Percentiles rank a stretch among this genome's conserved stretches.
Evolutionary conservation across 2,113 vertebrate species (phyloP).

Genomic region (Patagioenas fasciata): DNA sequence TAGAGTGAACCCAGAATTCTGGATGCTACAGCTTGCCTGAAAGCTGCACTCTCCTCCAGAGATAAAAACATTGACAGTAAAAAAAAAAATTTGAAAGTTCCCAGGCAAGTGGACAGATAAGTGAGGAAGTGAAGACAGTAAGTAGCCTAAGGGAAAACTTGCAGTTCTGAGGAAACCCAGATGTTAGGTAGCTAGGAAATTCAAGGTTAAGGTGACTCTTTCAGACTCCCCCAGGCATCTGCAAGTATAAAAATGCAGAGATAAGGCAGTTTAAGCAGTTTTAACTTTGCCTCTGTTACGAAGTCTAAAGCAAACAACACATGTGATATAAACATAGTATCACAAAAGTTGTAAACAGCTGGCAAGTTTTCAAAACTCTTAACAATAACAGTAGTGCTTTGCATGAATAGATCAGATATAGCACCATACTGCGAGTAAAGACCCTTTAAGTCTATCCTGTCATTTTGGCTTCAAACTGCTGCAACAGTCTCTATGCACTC

Average conservation of each 20-base stretch:
- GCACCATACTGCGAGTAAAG: neutral
- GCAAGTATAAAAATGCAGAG: neutral
- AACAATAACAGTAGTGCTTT: neutral
- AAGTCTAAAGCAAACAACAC: neutral
- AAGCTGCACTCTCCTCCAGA: neutral
- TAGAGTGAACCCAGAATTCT: neutral
- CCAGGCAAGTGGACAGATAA: neutral
- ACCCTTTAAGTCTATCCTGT: neutral
- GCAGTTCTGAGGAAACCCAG: neutral
- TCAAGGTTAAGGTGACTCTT: neutral
- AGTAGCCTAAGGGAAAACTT: neutral
- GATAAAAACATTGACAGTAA: neutral
- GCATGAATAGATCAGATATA: neutral
- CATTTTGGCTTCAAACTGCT: neutral
- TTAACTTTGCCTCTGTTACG: neutral
- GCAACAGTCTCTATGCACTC: fast-evolving
- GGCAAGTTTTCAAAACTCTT: neutral
- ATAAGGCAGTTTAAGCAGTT: neutral
- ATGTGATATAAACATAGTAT: neutral
- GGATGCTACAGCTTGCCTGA: neutral
- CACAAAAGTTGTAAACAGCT: neutral
- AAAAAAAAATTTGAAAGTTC: neutral
- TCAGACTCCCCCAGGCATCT: neutral
- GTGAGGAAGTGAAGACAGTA: neutral
- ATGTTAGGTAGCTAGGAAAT: neutral